Conservation (phyloP, 2,888 invertebrate genomes). For the Oxycera nigricornis region DNA sequence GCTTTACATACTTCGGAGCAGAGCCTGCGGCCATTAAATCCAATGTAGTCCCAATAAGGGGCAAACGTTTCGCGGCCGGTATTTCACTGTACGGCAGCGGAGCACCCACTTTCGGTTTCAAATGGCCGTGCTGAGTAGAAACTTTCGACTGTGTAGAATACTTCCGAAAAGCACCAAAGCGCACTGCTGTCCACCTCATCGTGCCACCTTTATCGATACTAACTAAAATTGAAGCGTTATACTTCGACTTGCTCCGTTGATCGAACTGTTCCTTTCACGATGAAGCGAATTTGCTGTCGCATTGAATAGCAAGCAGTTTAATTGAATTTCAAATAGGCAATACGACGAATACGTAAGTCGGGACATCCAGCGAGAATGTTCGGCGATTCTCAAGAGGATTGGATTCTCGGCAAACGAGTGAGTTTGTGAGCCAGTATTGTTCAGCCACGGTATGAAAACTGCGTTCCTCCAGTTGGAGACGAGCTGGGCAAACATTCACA, state of each 20-base stretch:
- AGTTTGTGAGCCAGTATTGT: slow-evolving; percentile 10
- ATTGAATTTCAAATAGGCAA: slow-evolving; percentile 18
- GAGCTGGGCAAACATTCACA: background rate
- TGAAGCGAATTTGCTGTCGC: background rate
- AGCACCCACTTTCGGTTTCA: slow-evolving; percentile 22
- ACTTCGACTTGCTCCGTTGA: no score
- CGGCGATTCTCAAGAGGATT: background rate
- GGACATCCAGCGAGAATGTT: background rate
- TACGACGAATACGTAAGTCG: background rate
- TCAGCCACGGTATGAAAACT: background rate
- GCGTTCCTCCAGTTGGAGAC: background rate
- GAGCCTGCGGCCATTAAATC: slow-evolving; percentile 67
- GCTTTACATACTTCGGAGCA: slow-evolving; percentile 62
- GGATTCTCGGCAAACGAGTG: background rate
- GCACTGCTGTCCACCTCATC: background rate
- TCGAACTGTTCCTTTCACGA: background rate
- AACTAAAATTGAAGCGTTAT: background rate
- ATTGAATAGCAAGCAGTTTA: background rate
- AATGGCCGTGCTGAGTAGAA: background rate
- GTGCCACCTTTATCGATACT: background rate
- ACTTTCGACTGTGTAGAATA: background rate
- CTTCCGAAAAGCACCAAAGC: background rate
- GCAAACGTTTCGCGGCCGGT: slow-evolving; percentile 64
- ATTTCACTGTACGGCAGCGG: slow-evolving; percentile 58
- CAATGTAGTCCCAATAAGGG: slow-evolving; percentile 66